These are phyloP conservation scores for Heliothis subflexa DNA, from an alignment of 1,140 invertebrate species.

Conservation along the genomic window DNA sequence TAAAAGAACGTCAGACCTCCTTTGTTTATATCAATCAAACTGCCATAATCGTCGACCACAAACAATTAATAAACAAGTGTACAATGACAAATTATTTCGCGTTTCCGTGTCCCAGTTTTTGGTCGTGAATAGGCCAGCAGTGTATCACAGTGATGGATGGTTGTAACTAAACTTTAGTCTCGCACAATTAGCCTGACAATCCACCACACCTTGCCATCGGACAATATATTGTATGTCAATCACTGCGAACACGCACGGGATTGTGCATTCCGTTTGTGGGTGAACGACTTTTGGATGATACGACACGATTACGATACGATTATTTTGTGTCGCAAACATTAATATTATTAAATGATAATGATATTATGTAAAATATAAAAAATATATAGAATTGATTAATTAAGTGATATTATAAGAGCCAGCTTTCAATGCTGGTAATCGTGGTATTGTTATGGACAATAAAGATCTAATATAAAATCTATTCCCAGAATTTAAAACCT, in stretches of 20 bases:
- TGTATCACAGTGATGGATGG: slow-evolving; percentile 66
- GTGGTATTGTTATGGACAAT: no score
- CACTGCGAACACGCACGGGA: slow-evolving; percentile 60
- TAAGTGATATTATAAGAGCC: no score
- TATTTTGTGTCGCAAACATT: neutral
- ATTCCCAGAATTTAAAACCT: no score
- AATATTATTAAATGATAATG: no score
- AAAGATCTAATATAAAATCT: no score
- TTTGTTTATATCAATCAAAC: slow-evolving; percentile 17
- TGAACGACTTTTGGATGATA: neutral
- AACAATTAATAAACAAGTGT: slow-evolving; percentile 44
- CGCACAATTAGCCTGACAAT: slow-evolving; percentile 70
- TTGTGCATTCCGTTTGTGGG: slow-evolving; percentile 48
- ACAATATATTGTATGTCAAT: slow-evolving; percentile 82
- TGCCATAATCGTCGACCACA: slow-evolving; percentile 33
- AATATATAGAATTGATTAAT: no score
- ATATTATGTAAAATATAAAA: no score
- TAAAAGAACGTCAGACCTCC: neutral
- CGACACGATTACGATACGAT: slow-evolving; percentile 2
- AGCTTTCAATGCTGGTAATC: no score
- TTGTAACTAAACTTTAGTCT: slow-evolving; percentile 63
- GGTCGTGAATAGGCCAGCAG: slow-evolving; percentile 68
- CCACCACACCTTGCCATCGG: slow-evolving; percentile 72
- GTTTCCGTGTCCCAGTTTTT: slow-evolving; percentile 67
- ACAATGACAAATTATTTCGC: slow-evolving; percentile 59